A percentile compares a stretch with the other conserved stretches of the same genome.
Conservation (phyloP, 2,113 vertebrate species). For the Puntigrus tetrazona region DNA sequence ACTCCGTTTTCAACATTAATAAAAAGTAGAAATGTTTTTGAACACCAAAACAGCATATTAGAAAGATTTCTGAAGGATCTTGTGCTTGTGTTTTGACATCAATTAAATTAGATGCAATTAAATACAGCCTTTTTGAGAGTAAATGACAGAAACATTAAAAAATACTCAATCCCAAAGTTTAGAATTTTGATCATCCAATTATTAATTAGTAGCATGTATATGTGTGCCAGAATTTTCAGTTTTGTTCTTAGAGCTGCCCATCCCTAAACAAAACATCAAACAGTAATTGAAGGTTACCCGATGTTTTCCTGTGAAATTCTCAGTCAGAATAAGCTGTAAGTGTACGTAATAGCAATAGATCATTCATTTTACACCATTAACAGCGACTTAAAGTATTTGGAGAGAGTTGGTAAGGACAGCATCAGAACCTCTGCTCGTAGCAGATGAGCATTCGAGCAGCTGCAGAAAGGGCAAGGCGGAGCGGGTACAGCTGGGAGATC, state of each 20-base stretch:
- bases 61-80: background rate
- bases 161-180: background rate
- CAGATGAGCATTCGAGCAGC: conserved; percentile 38
- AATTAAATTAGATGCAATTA: background rate
- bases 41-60: no score
- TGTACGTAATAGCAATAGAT: background rate
- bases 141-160: background rate
- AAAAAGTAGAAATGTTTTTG: no score
- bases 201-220: background rate
- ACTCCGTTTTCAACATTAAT: no score
- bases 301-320: background rate
- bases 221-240: background rate
- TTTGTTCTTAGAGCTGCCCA: no score
- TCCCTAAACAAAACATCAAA: no score
- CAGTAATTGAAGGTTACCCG: no score
- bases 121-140: background rate
- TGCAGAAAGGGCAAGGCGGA: conserved; percentile 56
- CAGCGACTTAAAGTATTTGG: background rate
- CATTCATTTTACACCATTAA: background rate
- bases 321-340: background rate
- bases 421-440: conserved; percentile 3
- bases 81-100: background rate
- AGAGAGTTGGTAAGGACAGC: background rate
- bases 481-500: conserved; percentile 63
- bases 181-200: background rate